These are phyloP conservation scores for Trachymyrmex septentrionalis DNA, from an alignment of 1,140 invertebrate species.

Conservation along the genomic window DNA sequence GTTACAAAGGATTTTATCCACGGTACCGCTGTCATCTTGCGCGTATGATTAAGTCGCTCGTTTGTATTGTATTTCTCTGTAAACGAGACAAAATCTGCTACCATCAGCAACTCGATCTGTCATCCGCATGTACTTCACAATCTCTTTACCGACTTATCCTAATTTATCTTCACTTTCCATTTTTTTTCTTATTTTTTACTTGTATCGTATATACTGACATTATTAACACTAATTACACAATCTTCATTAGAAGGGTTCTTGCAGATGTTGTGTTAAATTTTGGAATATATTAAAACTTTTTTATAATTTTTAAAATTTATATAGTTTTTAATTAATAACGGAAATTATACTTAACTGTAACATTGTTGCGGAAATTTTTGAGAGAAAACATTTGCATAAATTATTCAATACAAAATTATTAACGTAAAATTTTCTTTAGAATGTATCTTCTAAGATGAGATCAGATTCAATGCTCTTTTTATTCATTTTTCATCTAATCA, in stretches of 20 bases:
- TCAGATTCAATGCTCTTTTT: too few relatives aligned
- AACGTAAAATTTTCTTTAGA: not conserved
- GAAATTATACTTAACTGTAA: not conserved
- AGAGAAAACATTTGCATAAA: not conserved
- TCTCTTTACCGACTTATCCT: not conserved
- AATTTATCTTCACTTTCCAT: not conserved
- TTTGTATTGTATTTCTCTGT: slow-evolving; percentile 51
- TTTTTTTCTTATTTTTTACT: not conserved
- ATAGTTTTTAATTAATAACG: not conserved
- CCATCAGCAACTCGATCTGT: slow-evolving; percentile 37
- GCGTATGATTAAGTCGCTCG: slow-evolving; percentile 48
- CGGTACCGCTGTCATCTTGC: not conserved
- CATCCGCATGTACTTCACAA: not conserved
- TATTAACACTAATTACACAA: slow-evolving; percentile 7
- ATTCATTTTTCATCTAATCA: too few relatives aligned
- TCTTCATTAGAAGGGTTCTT: not conserved
- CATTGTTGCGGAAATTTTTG: not conserved
- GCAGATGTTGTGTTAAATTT: not conserved
- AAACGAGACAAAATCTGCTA: slow-evolving; percentile 29
- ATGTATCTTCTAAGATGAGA: too few relatives aligned
- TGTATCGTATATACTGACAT: not conserved
- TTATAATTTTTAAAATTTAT: too few relatives aligned
- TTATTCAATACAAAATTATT: not conserved
- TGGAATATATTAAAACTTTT: not conserved
- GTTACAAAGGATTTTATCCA: not conserved